phyloP scores from a whole-genome alignment of 2,797 vertebrate genomes.

The Natrix natrix region DNA sequence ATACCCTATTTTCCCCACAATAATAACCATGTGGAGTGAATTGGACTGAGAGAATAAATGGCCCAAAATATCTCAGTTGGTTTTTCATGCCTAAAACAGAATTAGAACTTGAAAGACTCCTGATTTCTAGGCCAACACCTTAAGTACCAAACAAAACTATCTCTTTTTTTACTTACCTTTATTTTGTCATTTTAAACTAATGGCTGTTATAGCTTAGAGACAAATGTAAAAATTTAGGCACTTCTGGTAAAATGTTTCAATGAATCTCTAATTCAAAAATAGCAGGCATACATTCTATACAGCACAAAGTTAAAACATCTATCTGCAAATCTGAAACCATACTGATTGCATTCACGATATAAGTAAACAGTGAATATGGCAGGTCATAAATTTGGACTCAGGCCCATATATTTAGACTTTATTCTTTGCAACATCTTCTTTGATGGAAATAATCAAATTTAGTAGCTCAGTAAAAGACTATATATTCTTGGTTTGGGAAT shows the following conservation, averaged over 20 bases:
- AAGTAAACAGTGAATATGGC: neutral
- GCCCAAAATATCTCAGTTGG: neutral
- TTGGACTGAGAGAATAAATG: neutral
- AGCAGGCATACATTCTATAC: neutral
- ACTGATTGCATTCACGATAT: neutral
- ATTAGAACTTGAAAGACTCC: neutral
- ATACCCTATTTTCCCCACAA: neutral
- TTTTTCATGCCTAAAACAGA: neutral
- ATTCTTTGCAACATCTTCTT: neutral
- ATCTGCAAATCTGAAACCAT: neutral
- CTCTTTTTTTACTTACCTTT: neutral
- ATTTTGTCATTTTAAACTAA: neutral
- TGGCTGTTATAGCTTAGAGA: neutral
- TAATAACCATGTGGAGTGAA: neutral
- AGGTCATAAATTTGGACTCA: neutral
- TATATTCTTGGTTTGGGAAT: neutral
- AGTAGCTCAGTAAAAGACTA: neutral
- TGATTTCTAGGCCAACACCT: neutral
- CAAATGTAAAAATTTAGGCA: neutral
- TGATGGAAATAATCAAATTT: neutral
- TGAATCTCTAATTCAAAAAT: neutral
- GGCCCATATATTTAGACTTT: neutral
- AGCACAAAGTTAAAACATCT: neutral
- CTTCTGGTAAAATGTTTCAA: neutral
- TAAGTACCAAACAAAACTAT: neutral